Evolutionary conservation across 2,888 invertebrate species (phyloP).

Genomic region (Gerris lacustris): DNA sequence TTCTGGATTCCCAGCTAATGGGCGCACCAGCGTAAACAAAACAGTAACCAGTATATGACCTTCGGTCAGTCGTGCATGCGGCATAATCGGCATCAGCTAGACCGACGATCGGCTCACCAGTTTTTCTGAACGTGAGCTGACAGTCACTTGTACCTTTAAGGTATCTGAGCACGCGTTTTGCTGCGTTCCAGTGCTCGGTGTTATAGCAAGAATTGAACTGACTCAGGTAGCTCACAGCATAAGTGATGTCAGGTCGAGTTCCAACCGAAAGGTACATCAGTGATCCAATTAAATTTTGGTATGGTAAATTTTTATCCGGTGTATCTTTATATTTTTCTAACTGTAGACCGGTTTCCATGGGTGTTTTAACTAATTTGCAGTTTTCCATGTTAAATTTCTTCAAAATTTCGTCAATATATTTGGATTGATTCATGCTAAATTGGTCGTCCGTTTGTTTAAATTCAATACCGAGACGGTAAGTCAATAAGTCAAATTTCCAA

Average conservation of each 20-base stretch:
- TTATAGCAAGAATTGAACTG: constrained; percentile 14
- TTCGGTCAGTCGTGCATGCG: constrained; percentile 9
- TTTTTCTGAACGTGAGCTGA: constrained; percentile 15
- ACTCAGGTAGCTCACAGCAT: constrained; percentile 19
- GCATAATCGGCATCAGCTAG: constrained; percentile 19
- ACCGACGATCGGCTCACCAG: constrained; percentile 6
- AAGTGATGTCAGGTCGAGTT: constrained; percentile 18
- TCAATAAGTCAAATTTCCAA: constrained; percentile 6
- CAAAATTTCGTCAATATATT: constrained; percentile 13
- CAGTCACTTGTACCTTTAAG: constrained; percentile 16
- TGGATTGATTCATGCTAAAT: too few relatives aligned
- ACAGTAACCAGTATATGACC: constrained; percentile 19
- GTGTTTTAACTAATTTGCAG: constrained; percentile 14
- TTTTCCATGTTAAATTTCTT: constrained; percentile 19
- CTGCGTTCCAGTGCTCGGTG: constrained; percentile 19
- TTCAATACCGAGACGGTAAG: constrained; percentile 15
- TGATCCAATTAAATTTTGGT: constrained; percentile 17
- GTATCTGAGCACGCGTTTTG: constrained; percentile 21
- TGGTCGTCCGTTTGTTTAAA: constrained; percentile 10
- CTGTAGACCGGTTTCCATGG: constrained; percentile 17
- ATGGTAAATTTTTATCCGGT: constrained; percentile 14
- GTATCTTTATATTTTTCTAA: too few relatives aligned
- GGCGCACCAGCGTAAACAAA: constrained; percentile 14
- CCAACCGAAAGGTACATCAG: constrained; percentile 16
- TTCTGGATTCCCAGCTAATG: constrained; percentile 18